Conservation (phyloP, 2,113 vertebrate genomes). For the Callipepla squamata region DNA sequence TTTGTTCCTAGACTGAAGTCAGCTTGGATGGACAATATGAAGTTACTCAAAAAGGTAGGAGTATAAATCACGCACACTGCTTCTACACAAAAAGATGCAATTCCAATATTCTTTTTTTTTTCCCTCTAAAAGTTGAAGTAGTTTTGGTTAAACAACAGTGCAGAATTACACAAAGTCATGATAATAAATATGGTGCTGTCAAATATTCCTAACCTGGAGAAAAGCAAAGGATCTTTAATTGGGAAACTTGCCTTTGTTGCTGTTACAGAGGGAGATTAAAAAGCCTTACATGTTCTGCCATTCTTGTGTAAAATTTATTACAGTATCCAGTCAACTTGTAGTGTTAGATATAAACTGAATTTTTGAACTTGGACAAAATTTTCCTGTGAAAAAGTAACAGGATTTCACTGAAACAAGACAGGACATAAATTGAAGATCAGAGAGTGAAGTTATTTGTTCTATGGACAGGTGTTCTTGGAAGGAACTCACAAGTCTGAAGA, state of each 20-base stretch:
- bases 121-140: not conserved
- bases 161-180: not conserved
- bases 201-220: not conserved
- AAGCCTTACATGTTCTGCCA: not conserved
- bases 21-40: slow-evolving; percentile 90
- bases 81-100: not conserved
- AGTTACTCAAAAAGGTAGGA: slow-evolving; percentile 88
- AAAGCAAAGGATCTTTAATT: not conserved
- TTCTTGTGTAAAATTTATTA: not conserved
- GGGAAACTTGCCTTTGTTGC: not conserved
- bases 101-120: not conserved
- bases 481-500: not conserved
- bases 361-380: not conserved
- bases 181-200: not conserved
- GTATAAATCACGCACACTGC: not conserved
- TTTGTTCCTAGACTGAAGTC: slow-evolving; percentile 87
- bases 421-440: not conserved
- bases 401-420: not conserved
- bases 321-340: not conserved
- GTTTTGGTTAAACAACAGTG: not conserved
- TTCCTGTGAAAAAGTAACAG: not conserved
- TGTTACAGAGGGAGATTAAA: not conserved
- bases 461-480: not conserved
- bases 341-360: not conserved
- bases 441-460: not conserved